A percentile compares a stretch with the other conserved stretches of the same genome.
Evolutionary conservation across 2,888 invertebrate genomes (phyloP).

Genomic region (Drosophila mimetica): DNA sequence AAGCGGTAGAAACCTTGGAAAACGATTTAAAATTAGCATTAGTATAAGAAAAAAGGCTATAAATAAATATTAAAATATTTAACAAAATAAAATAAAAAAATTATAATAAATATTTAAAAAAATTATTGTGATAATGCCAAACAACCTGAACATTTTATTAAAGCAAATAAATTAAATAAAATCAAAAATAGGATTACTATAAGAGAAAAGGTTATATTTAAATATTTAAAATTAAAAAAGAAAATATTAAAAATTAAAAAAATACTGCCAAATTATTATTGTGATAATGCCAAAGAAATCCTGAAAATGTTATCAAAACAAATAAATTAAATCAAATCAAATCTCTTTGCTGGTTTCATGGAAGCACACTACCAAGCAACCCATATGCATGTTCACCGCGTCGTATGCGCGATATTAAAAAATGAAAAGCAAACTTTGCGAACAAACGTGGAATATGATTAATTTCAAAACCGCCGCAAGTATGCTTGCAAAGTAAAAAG

Average conservation of each 20-base stretch:
- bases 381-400: conserved; percentile 5
- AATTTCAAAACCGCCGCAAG: conserved; percentile 19
- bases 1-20: no score
- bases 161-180: no score
- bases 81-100: no score
- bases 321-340: background rate
- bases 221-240: no score
- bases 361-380: background rate
- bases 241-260: no score
- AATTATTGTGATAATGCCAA: background rate
- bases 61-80: no score
- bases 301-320: background rate
- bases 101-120: background rate
- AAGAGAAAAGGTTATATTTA: no score
- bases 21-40: no score
- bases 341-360: background rate
- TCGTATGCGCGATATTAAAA: conserved; percentile 36
- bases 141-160: no score
- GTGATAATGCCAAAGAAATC: background rate
- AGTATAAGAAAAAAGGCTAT: no score
- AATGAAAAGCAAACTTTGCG: background rate
- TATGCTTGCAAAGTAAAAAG: conserved; percentile 10
- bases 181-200: no score
- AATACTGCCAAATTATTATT: no score
- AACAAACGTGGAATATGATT: conserved; percentile 18